Evolutionary conservation across 2,888 invertebrate genomes (phyloP).

Genomic region (Candidula unifasciata): DNA sequence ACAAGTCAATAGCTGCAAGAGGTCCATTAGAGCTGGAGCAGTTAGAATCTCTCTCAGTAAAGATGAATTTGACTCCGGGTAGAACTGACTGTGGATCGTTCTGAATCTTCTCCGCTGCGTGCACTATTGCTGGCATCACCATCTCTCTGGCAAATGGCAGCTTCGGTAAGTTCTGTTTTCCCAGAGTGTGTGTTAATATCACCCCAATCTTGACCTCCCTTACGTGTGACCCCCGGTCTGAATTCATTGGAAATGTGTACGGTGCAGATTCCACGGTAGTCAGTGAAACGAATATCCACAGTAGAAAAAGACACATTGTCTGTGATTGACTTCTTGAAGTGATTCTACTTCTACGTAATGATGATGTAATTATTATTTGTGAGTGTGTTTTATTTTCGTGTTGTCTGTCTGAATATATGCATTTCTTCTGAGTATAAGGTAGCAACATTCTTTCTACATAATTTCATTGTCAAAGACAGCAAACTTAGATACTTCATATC

Average conservation of each 20-base stretch:
- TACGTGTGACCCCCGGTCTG: background rate
- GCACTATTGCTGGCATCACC: background rate
- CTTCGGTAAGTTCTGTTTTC: background rate
- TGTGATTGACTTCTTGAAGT: no score
- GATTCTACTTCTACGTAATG: no score
- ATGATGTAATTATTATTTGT: no score
- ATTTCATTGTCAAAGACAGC: no score
- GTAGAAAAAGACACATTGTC: no score
- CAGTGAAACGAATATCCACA: background rate
- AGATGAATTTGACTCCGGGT: background rate
- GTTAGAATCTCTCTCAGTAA: constrained; percentile 65
- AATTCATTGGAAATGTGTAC: background rate
- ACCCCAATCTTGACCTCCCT: constrained; percentile 26
- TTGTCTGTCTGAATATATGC: no score
- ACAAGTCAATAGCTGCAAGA: constrained; percentile 72
- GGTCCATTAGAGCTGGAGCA: constrained; percentile 74
- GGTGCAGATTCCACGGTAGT: background rate
- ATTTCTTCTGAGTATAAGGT: no score
- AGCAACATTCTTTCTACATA: no score
- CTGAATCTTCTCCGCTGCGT: background rate
- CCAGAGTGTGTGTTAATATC: background rate
- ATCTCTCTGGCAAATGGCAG: constrained; percentile 26
- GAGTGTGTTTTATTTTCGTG: no score
- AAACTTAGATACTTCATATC: no score
- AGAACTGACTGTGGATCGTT: background rate